Evolutionary conservation across 1,140 invertebrate species (phyloP).

Genomic region (Nylanderia fulva): DNA sequence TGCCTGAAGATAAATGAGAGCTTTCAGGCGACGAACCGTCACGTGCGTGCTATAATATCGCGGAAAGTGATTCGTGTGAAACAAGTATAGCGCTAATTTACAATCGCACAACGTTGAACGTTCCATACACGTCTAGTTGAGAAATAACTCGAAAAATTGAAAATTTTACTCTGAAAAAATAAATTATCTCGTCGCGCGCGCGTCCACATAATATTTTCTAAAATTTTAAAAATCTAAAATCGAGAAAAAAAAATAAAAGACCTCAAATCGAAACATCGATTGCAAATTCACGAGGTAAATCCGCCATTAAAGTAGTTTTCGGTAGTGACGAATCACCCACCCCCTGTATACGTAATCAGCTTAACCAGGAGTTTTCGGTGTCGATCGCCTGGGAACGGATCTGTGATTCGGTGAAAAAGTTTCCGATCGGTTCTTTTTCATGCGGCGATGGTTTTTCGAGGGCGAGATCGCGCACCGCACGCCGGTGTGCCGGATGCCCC

Average conservation of each 20-base stretch:
- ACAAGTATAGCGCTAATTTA: no score
- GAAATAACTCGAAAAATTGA: no score
- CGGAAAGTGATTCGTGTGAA: no score
- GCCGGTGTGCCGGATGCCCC: background rate
- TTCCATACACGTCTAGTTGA: background rate
- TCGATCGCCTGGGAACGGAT: background rate
- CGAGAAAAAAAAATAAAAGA: no score
- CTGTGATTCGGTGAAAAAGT: constrained; percentile 20
- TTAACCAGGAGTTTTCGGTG: constrained; percentile 17
- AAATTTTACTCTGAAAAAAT: no score
- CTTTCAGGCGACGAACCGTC: no score
- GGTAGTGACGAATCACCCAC: background rate
- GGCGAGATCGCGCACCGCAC: background rate
- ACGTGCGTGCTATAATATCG: no score
- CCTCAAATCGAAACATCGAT: background rate
- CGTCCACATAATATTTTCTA: no score
- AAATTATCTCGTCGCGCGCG: no score
- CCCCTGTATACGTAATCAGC: constrained; percentile 11
- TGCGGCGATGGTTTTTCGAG: constrained; percentile 8
- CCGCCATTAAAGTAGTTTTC: constrained; percentile 15
- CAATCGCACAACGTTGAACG: background rate
- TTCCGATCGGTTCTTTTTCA: constrained; percentile 28
- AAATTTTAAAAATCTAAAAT: no score
- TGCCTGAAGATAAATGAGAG: background rate
- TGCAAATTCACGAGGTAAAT: background rate